Conservation (phyloP, 2,888 invertebrate species). For the Acrocyrtus sp. region DNA sequence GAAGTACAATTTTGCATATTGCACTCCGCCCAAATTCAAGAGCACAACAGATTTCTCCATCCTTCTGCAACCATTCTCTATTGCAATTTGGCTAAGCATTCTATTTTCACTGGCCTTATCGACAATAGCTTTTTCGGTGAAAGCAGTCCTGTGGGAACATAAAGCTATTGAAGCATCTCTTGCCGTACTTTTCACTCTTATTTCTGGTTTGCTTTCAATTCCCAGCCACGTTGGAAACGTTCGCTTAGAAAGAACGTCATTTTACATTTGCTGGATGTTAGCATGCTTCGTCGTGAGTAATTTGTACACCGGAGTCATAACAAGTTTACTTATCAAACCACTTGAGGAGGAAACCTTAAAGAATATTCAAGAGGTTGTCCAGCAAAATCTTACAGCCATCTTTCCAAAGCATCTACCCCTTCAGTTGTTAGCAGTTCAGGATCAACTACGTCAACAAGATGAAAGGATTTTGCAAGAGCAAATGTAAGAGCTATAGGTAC, state of each 20-base stretch:
- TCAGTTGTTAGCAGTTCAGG: slow-evolving; percentile 5
- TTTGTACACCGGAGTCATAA: slow-evolving; percentile 6
- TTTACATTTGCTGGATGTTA: slow-evolving; percentile 1
- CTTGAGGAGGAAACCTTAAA: slow-evolving; percentile 3
- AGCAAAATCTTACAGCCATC: not conserved
- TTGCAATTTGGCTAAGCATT: not conserved
- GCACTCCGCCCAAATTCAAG: not conserved
- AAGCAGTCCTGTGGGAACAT: not conserved
- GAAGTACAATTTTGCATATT: slow-evolving; percentile 12
- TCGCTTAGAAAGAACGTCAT: not conserved
- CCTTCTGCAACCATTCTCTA: not conserved
- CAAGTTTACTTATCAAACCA: slow-evolving; percentile 10
- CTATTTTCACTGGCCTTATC: not conserved
- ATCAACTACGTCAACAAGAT: not conserved
- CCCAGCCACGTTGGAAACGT: not conserved
- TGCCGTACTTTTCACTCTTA: not conserved
- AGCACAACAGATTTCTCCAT: not conserved
- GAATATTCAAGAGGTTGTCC: not conserved
- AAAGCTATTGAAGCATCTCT: no score
- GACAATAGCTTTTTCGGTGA: not conserved
- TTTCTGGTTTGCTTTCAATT: not conserved
- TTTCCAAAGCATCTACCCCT: slow-evolving; percentile 8
- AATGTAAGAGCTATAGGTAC: no score
- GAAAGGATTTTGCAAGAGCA: no score
- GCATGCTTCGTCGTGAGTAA: not conserved